phyloP scores from a whole-genome alignment of 2,797 vertebrate species.

The Clarias platycephalus region DNA sequence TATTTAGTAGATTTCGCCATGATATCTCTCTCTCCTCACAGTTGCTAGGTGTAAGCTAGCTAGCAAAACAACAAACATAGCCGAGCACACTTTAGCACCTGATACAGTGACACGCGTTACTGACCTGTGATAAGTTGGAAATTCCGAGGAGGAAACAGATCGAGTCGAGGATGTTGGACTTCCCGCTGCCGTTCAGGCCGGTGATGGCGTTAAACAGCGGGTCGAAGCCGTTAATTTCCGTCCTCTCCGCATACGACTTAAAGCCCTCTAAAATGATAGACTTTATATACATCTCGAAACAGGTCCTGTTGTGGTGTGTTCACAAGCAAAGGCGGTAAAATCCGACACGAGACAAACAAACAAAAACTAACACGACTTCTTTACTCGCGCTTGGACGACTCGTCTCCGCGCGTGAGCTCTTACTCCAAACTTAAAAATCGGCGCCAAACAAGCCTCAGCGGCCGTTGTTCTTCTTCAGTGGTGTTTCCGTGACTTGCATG shows the following conservation, averaged over 20 bases:
- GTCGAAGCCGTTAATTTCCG: constrained; percentile 88
- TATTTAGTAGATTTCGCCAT: neutral
- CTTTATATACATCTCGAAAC: constrained; percentile 87
- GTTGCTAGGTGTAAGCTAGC: neutral
- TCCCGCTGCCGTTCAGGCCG: constrained; percentile 95
- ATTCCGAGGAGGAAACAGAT: constrained; percentile 96
- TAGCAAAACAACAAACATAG: neutral
- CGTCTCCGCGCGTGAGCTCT: neutral
- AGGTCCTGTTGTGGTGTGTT: neutral
- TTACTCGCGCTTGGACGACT: too few species aligned
- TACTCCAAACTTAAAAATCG: constrained; percentile 73
- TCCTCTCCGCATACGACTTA: constrained; percentile 94
- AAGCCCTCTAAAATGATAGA: constrained; percentile 92
- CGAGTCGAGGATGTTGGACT: constrained; percentile 94
- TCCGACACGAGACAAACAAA: neutral
- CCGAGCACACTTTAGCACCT: neutral
- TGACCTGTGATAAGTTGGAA: constrained; percentile 86
- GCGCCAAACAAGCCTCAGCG: constrained; percentile 64
- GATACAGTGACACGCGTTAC: neutral
- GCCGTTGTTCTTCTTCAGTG: constrained; percentile 27
- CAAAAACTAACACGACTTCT: neutral
- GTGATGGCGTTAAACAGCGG: constrained; percentile 96
- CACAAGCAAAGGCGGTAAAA: neutral
- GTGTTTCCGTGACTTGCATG: neutral
- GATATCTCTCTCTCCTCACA: neutral